Evolutionary conservation across 2,888 invertebrate species (phyloP), one percentile per base, ranked within the genome.

Genomic region (Rhagonycha lutea): DNA sequence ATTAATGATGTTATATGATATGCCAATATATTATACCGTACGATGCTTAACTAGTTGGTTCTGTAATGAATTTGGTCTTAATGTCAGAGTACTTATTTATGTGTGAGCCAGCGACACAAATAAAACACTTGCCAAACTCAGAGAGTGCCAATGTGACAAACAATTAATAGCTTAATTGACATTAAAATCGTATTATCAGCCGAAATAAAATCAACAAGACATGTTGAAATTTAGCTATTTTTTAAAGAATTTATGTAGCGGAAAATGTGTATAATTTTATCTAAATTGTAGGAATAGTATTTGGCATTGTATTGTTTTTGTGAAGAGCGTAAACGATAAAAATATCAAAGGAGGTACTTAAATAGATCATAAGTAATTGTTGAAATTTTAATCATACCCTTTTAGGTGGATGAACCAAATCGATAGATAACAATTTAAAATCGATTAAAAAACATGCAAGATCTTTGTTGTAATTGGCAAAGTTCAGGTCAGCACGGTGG

Each of bases 381-480:
- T n/a, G 47, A 47, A 47, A 47, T 47, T 47, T 47, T 47, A 47
- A n/a, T 47, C n/a, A 47, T 47, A 47, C 47, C 47, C 47, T 47
- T 47, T 47, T n/a, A n/a, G 47, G 47, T n/a, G 47, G 47, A 47
- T 7, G 47, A 47, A 47, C 47, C 47, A 47, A 65, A 47, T 61
- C 47, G 67, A 28, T 63, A 75, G 79, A 78, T 76, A 78, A 65
- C 14, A 24, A 65, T 65, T 65, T 65, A 65, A 65, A 65, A 65
- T 65, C 26, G 76, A 79, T 76, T 77, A 78, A 79, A 77, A 80
- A 80, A 80, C 79, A 80, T 76, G 79, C 78, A 79, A 80, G 77
- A 79, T 76, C 71, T 75, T 70, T 76, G 78, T 79, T 81, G 83
- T 83, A 84, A 86, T 86, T 86, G 86, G 86, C 85, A 85, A 82